Percentiles rank a stretch among this genome's conserved stretches.
Conservation (phyloP, 2,888 invertebrate genomes). For the Fragum fragum region DNA sequence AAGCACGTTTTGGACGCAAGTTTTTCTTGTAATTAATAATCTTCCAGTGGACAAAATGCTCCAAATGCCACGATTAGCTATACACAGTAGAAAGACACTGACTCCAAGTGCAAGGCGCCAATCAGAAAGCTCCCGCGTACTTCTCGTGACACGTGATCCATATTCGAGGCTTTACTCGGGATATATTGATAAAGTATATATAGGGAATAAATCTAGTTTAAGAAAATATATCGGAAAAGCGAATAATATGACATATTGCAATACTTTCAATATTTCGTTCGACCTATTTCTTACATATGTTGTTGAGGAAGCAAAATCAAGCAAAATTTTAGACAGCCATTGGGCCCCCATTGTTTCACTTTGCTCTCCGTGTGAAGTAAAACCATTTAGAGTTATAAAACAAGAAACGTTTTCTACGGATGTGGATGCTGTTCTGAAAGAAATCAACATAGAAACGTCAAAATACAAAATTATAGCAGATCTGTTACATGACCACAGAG, state of each 20-base stretch:
- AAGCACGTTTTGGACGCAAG: too few species aligned
- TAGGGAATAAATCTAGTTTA: not conserved
- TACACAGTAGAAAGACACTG: too few species aligned
- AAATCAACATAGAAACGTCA: not conserved
- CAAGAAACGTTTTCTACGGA: conserved; percentile 51
- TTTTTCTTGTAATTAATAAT: too few species aligned
- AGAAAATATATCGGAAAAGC: not conserved
- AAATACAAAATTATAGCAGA: not conserved
- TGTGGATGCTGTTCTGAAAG: conserved; percentile 33
- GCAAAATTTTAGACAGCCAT: conserved; percentile 23
- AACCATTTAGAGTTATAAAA: conserved; percentile 42
- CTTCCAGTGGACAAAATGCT: too few species aligned
- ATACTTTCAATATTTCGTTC: conserved; percentile 20
- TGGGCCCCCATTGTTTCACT: conserved; percentile 49
- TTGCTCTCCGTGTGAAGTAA: conserved; percentile 38
- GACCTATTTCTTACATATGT: conserved; percentile 41
- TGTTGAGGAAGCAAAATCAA: not conserved
- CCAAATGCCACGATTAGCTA: too few species aligned
- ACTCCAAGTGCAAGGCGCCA: not conserved
- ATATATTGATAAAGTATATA: conserved; percentile 42
- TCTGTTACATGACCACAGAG: not conserved
- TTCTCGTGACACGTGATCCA: conserved; percentile 54
- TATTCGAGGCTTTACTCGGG: conserved; percentile 49
- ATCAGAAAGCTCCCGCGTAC: not conserved
- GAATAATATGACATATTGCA: not conserved